Base-by-base conservation (phyloP, 2,113 vertebrate genomes). In the Thamnaconus septentrionalis region DNA sequence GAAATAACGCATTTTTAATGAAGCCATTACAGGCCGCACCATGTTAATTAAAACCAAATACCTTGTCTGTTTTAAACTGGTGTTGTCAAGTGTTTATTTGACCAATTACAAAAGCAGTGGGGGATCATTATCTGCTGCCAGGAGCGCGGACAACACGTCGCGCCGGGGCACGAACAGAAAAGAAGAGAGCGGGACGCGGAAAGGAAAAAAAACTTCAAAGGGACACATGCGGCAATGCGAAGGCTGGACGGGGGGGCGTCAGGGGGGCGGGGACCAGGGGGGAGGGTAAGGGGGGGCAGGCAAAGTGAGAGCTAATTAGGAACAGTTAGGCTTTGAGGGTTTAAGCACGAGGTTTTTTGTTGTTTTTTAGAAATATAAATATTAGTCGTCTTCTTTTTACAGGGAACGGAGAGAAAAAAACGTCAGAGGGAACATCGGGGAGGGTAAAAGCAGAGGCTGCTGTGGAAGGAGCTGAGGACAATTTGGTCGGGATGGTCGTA, bases 51-150 rank as follows among this genome's bases (percentile, higher is more conserved):
- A 92, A 92, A 90, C 83, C 88, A 91, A 91, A 92, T 91, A 91
- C 88, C 89, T 91, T 87, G 88, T 88, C 88, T 89, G 87, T 90
- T 89, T 89, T 85, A 89, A 89, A 90, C 92, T 92, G 89, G 90
- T 93, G 93, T 95, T 95, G 94, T 91, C 89, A 91, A 92, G 91
- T 94, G 95, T 94, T 97, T 96, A 94, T 95, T 96, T 95, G 93
- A 91, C 94, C 95, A 96, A 97, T 98, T 98, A 98, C 94, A 93
- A 93, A 95, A 98, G 91, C 96, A 94, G 95, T 96, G 94, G 96
- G 95, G 94, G 96, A 95, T 96, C 96, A 96, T 97, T 98, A 92
- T 92, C 84, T 80, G 89, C 87, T 90, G 86, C 87, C 85, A 87
- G 90, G 88, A 91, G 90, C 82, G 81, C 71, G 86, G 89, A 88